Evolutionary conservation across 2,888 invertebrate genomes (phyloP).

Genomic region (Plebejus anna): DNA sequence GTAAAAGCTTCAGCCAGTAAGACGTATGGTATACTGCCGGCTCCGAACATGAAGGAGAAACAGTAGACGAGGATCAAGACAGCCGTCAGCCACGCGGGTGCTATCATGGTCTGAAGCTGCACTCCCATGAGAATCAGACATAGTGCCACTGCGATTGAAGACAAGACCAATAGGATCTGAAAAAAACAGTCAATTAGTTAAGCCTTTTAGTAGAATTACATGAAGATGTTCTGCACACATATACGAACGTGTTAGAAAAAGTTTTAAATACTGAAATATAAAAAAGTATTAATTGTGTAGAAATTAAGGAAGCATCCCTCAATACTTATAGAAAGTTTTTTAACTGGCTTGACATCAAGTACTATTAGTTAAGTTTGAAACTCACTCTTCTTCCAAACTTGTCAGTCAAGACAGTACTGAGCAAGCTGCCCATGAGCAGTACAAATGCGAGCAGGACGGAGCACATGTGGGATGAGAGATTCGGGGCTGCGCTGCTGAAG

Average conservation of each 20-base stretch:
- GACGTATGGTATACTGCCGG: constrained; percentile 57
- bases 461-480: constrained; percentile 68
- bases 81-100: constrained; percentile 63
- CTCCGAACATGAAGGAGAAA: constrained; percentile 62
- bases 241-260: too few relatives aligned
- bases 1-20: constrained; percentile 57
- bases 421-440: constrained; percentile 68
- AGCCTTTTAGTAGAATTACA: too few relatives aligned
- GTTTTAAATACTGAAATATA: too few relatives aligned
- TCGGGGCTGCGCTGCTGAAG: constrained; percentile 74
- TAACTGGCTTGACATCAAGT: too few relatives aligned
- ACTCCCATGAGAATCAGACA: constrained; percentile 54
- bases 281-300: too few relatives aligned
- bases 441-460: constrained; percentile 81
- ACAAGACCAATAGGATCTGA: constrained; percentile 60
- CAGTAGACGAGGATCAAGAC: constrained; percentile 60
- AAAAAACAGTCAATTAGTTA: constrained; percentile 34
- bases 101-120: constrained; percentile 52
- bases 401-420: constrained; percentile 75
- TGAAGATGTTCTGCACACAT: too few relatives aligned
- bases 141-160: constrained; percentile 52
- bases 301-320: too few relatives aligned
- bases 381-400: constrained; percentile 80
- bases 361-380: background rate
- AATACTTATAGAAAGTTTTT: too few relatives aligned